Conservation (phyloP, 1,140 invertebrate species). For the Orchestia grillus region DNA sequence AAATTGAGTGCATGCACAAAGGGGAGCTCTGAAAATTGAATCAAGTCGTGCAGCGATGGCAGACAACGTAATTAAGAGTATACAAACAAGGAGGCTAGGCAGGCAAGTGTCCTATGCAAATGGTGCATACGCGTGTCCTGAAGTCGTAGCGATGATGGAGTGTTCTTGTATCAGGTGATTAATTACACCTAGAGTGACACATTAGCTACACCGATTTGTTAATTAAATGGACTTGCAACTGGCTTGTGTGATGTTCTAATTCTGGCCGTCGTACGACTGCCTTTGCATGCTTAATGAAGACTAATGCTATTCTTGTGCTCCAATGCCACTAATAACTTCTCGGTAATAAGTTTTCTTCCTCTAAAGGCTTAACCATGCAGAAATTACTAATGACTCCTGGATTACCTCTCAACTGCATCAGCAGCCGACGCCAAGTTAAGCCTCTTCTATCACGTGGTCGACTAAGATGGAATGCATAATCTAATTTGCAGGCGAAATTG, state of each 20-base stretch:
- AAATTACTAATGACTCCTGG: not conserved
- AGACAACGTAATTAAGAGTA: slow-evolving; percentile 41
- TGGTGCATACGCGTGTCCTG: not conserved
- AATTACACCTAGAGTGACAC: slow-evolving; percentile 34
- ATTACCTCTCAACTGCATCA: not conserved
- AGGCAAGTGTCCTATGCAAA: slow-evolving; percentile 15
- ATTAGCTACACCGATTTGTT: slow-evolving; percentile 52
- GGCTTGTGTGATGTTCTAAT: not conserved
- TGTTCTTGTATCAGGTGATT: slow-evolving; percentile 8
- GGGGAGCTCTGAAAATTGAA: slow-evolving; percentile 18
- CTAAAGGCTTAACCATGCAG: not conserved
- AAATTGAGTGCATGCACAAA: slow-evolving; percentile 5
- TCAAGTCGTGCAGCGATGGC: slow-evolving; percentile 4
- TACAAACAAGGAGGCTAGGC: slow-evolving; percentile 32
- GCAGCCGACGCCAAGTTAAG: not conserved
- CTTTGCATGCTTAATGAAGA: slow-evolving; percentile 22
- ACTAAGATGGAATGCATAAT: not conserved
- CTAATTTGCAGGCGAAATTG: not conserved
- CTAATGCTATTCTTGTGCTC: slow-evolving; percentile 16
- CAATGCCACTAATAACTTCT: slow-evolving; percentile 31
- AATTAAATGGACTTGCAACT: slow-evolving; percentile 46
- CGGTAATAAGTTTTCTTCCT: not conserved
- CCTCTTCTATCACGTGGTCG: not conserved
- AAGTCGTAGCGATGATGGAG: slow-evolving; percentile 22
- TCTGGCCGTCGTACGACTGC: not conserved